These are phyloP conservation scores for Ptilodon capucinus DNA, from an alignment of 2,888 invertebrate species.

Conservation along the genomic window DNA sequence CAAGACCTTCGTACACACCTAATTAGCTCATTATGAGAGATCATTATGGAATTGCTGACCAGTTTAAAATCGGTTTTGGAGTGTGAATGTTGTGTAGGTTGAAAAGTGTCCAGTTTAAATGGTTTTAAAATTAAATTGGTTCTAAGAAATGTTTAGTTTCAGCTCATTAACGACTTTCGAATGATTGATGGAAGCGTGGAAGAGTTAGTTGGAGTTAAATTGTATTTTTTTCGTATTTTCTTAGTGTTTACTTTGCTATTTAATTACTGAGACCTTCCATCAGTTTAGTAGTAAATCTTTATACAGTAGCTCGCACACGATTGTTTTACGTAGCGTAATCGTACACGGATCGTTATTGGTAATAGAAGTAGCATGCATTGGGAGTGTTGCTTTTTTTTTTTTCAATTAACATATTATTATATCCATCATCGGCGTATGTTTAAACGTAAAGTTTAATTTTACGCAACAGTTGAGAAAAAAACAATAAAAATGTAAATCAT, in stretches of 20 bases:
- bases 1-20: conserved; percentile 16
- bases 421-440: no score
- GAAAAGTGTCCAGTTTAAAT: conserved; percentile 36
- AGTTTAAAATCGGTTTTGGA: conserved; percentile 30
- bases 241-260: neutral
- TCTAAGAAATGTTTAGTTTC: conserved; percentile 57
- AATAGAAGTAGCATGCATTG: neutral
- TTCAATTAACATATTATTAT: no score
- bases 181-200: conserved; percentile 57
- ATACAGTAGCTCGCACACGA: no score
- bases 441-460: conserved; percentile 65
- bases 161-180: conserved; percentile 60
- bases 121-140: conserved; percentile 43
- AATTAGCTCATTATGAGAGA: conserved; percentile 4
- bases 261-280: neutral
- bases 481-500: conserved; percentile 67
- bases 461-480: conserved; percentile 65
- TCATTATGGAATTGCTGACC: conserved; percentile 32
- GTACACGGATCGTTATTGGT: no score
- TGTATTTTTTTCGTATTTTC: conserved; percentile 19
- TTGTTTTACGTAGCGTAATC: no score
- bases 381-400: no score
- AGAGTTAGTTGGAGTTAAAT: conserved; percentile 31
- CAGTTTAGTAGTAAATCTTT: neutral
- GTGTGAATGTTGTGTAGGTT: conserved; percentile 19